These are phyloP conservation scores for Eubasilissa splendida DNA, from an alignment of 2,888 invertebrate genomes.

Conservation along the genomic window DNA sequence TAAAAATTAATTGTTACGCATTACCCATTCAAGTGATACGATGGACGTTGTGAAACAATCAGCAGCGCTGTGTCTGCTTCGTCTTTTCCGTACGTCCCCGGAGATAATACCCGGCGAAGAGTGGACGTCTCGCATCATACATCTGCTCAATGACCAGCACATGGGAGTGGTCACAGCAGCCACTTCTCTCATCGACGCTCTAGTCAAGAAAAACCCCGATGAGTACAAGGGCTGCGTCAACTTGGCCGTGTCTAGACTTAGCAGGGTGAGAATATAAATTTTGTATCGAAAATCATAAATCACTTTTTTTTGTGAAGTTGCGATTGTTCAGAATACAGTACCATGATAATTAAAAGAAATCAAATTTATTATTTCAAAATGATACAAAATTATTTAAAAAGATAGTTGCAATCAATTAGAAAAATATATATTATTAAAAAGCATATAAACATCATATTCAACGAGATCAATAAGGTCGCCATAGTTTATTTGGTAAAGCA, in stretches of 20 bases:
- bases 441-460: too few species aligned
- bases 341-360: too few species aligned
- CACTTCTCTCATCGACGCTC: slow-evolving; percentile 96
- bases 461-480: too few species aligned
- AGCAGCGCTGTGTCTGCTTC: slow-evolving; percentile 95
- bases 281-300: too few species aligned
- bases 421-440: too few species aligned
- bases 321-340: too few species aligned
- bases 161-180: slow-evolving; percentile 99
- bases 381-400: too few species aligned
- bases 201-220: slow-evolving; percentile 98
- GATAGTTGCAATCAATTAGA: too few species aligned
- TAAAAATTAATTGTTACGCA: too few species aligned
- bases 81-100: slow-evolving; percentile 94
- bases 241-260: slow-evolving; percentile 96
- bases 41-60: slow-evolving; percentile 99
- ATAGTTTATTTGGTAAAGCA: too few species aligned
- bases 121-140: slow-evolving; percentile 99
- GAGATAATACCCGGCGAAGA: slow-evolving; percentile 98
- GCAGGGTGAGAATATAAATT: slow-evolving; percentile 75
- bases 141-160: slow-evolving; percentile 98
- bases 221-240: slow-evolving; percentile 99
- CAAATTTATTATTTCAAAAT: too few species aligned
- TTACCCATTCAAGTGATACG: slow-evolving; percentile 82
- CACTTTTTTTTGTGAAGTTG: too few species aligned